Percentiles rank a stretch among this genome's conserved stretches.
These are phyloP conservation scores for Metaphire vulgaris DNA, from an alignment of 1,140 invertebrate species.

Conservation along the genomic window DNA sequence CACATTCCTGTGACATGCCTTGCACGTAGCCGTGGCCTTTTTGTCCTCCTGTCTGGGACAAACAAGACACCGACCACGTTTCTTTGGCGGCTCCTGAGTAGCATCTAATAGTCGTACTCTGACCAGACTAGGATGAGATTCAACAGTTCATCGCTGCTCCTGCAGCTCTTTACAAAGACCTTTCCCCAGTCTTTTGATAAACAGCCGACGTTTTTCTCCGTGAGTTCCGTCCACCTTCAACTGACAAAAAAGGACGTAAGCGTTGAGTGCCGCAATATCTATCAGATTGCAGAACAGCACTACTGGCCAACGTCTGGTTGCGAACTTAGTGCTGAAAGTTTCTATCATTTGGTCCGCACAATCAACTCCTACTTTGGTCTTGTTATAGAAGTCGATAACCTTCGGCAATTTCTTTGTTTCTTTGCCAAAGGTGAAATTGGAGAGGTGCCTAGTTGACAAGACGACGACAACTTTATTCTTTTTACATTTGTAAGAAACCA, in stretches of 20 bases:
- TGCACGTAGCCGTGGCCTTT: too few relatives aligned
- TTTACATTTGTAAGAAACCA: not conserved
- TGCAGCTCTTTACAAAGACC: not conserved
- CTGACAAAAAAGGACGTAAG: not conserved
- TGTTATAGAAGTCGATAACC: constrained; percentile 7
- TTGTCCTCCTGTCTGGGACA: not conserved
- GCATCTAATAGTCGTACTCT: not conserved
- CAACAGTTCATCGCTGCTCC: not conserved
- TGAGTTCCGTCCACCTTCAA: not conserved
- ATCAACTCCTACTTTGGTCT: constrained; percentile 11
- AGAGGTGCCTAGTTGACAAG: constrained; percentile 3
- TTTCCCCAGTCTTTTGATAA: constrained; percentile 2
- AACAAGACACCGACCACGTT: not conserved
- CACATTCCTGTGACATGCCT: not conserved
- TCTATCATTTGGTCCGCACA: constrained; percentile 14
- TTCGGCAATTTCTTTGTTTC: not conserved
- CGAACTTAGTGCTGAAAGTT: constrained; percentile 4
- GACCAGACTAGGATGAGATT: not conserved
- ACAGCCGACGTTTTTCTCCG: not conserved
- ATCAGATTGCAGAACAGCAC: constrained; percentile 7
- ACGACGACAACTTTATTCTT: constrained; percentile 5
- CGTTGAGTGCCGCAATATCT: constrained; percentile 6
- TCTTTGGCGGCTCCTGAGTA: not conserved
- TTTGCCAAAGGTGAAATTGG: constrained; percentile 2
- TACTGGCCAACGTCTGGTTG: constrained; percentile 13